A percentile compares a stretch with the other conserved stretches of the same genome.
Conservation (phyloP, 2,888 invertebrate genomes). For the Sphinx pinastri region DNA sequence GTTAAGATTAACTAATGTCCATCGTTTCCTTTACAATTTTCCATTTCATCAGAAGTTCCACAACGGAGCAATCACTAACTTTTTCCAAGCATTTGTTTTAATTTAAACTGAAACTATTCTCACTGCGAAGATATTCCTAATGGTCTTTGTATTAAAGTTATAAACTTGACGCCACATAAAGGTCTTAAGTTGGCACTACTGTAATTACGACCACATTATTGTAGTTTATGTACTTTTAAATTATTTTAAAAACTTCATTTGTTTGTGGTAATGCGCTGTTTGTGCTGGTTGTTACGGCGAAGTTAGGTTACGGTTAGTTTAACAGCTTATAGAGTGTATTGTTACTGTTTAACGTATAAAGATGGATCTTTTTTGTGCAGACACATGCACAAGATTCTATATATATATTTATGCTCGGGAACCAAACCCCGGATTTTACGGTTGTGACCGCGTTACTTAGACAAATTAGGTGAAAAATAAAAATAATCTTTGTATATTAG, state of each 20-base stretch:
- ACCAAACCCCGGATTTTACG: too few species aligned
- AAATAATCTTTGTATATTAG: too few species aligned
- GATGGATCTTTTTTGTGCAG: too few species aligned
- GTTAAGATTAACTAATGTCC: not conserved
- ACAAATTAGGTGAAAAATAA: too few species aligned
- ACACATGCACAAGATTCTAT: too few species aligned
- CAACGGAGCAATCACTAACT: conserved; percentile 7
- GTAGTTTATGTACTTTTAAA: conserved; percentile 6
- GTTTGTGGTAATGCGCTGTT: not conserved
- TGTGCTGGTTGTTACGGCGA: not conserved
- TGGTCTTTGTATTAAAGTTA: conserved; percentile 33
- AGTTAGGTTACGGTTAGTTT: too few species aligned
- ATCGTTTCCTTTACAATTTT: not conserved
- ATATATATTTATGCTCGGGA: too few species aligned
- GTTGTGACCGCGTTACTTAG: too few species aligned
- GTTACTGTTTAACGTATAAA: too few species aligned
- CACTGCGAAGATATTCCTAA: conserved; percentile 19
- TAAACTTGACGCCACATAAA: conserved; percentile 36
- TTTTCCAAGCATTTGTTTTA: conserved; percentile 24
- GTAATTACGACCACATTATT: conserved; percentile 12
- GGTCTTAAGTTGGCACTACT: conserved; percentile 34
- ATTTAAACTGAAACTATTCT: conserved; percentile 24
- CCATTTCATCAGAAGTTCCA: not conserved
- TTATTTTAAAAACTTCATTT: conserved; percentile 12
- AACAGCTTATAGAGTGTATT: too few species aligned